Base-by-base conservation (phyloP, 2,113 vertebrate species). In the Cebidichthys violaceus region DNA sequence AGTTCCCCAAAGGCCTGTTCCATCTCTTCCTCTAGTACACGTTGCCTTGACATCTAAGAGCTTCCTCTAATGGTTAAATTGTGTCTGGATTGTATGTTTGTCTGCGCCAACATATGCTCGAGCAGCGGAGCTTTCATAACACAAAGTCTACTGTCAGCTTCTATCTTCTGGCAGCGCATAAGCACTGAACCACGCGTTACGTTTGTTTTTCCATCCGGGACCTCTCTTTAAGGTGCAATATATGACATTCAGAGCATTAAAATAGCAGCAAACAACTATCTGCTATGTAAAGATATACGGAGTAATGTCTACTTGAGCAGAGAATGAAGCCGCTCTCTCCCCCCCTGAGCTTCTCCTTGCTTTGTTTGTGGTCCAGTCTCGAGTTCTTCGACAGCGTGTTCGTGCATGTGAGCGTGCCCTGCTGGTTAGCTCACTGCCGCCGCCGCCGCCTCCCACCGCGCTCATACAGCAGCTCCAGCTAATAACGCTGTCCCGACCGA, bases 61-160 rank as follows among this genome's bases (percentile, higher is more conserved):
- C 87, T 77, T 86, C 76, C 37, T 84, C 70, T 92, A 91, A 92
- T 87, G 84, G 83, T 79, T 86, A 77, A 92, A 92, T 83, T 86
- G 84, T 78, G 75, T 89, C 69, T 83, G 77, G 79, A 55, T 75
- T 88, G 86, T 86, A 57, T 90, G 83, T 93, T 89, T 87, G 77
- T 85, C 74, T 86, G 31, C 68, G 76, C 65, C 33, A 90, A 79
- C 90, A 92, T 86, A 89, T 83, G 86, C 86, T 89, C 41, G 1
- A 70, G 79, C 82, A 88, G 66, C 6, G 31, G 52, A 79, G 87
- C 90, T 90, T 90, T 90, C 83, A 87, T 92, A 84, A 70, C 75
- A 67, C 54, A 69, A 45, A 77, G 71, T 75, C 75, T 60, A 75
- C 73, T 79, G 77, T 86, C 86, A 85, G 54, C 79, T 62, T 55